Conservation (phyloP, 2,888 invertebrate species). For the Apamea monoglypha region DNA sequence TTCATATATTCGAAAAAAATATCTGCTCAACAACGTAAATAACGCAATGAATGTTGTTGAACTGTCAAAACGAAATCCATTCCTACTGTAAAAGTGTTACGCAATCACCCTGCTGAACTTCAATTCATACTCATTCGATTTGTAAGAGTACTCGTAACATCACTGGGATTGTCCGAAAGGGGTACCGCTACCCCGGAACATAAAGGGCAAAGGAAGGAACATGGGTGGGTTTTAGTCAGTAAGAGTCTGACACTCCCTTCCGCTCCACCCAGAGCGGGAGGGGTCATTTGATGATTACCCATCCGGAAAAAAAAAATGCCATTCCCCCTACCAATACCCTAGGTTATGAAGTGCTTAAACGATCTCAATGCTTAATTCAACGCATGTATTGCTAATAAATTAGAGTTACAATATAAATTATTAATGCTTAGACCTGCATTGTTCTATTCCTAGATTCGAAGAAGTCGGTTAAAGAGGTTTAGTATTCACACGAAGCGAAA, state of each 20-base stretch:
- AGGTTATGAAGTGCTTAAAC: slow-evolving; percentile 39
- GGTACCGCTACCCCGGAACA: no score
- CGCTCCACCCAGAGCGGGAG: no score
- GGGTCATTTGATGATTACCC: no score
- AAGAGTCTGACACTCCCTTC: no score
- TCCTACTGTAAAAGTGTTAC: background rate
- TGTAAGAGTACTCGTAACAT: background rate
- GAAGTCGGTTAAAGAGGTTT: slow-evolving; percentile 46
- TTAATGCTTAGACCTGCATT: slow-evolving; percentile 58
- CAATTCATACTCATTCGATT: slow-evolving; percentile 15
- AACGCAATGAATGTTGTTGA: background rate
- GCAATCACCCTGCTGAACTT: background rate
- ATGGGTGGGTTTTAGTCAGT: no score
- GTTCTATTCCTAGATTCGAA: slow-evolving; percentile 62
- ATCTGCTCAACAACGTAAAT: background rate
- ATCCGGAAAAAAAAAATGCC: no score
- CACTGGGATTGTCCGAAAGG: no score
- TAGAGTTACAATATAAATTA: slow-evolving; percentile 59
- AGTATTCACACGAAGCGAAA: slow-evolving; percentile 50
- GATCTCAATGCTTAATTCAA: slow-evolving; percentile 54
- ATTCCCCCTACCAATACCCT: slow-evolving; percentile 9
- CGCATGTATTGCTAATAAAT: slow-evolving; percentile 55
- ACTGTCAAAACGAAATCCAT: background rate
- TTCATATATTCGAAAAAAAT: background rate
- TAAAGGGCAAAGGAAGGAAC: no score